phyloP scores from a whole-genome alignment of 30 jellyfish, hydroid and myxozoan genomes.

The Pelagia noctiluca region DNA sequence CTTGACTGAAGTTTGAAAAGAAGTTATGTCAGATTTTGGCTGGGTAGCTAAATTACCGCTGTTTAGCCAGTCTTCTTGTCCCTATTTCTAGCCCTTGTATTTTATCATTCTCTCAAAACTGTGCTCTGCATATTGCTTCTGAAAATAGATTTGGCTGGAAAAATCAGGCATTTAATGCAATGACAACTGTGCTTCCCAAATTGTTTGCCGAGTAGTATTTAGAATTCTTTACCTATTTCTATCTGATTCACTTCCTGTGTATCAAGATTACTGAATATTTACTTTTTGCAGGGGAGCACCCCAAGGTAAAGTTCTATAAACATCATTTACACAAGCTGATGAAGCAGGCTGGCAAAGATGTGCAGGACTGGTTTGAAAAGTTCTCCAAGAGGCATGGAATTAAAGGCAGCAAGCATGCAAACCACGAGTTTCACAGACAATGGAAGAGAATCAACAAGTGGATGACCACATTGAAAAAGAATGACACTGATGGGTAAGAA shows the following conservation, averaged over 20 bases:
- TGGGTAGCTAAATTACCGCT: too few species aligned
- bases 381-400: conserved; percentile 22
- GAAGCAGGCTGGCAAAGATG: conserved; percentile 43
- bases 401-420: conserved; percentile 15
- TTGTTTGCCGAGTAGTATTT: too few species aligned
- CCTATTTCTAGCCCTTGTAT: too few species aligned
- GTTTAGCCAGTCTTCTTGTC: too few species aligned
- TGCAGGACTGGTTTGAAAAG: conserved; percentile 32
- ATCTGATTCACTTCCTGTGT: not conserved
- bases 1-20: too few species aligned
- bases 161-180: too few species aligned
- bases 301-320: conserved; percentile 52
- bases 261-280: not conserved
- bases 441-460: conserved; percentile 36
- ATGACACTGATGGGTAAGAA: conserved; percentile 73
- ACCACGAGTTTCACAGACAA: conserved; percentile 26
- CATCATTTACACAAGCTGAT: conserved; percentile 25
- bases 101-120: too few species aligned
- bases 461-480: conserved; percentile 68
- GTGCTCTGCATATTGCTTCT: too few species aligned
- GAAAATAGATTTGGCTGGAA: too few species aligned
- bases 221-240: too few species aligned
- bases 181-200: too few species aligned
- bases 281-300: conserved; percentile 38
- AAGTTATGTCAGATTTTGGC: too few species aligned